Conservation (phyloP, 2,888 invertebrate species). For the Smittia aterrima region DNA sequence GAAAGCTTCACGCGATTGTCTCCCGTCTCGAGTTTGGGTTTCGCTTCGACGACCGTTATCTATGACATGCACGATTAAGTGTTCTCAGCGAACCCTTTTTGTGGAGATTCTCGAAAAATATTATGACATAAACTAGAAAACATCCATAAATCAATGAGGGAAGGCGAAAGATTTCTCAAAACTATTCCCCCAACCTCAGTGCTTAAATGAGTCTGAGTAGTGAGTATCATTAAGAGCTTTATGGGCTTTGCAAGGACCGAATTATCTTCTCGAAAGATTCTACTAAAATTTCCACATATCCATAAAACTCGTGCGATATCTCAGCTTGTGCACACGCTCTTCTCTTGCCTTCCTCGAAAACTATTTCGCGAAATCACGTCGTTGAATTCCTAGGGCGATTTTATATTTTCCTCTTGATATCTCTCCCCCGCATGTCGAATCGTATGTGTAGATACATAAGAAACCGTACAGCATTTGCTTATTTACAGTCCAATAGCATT, state of each 20-base stretch:
- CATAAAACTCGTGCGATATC: neutral
- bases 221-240: slow-evolving; percentile 13
- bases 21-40: neutral
- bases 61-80: neutral
- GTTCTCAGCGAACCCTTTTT: slow-evolving; percentile 14
- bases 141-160: slow-evolving; percentile 19
- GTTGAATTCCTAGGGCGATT: slow-evolving; percentile 35
- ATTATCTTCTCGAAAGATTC: neutral
- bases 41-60: neutral
- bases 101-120: slow-evolving; percentile 18
- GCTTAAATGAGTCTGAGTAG: neutral
- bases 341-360: neutral
- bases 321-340: neutral
- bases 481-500: slow-evolving; percentile 25
- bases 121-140: slow-evolving; percentile 13
- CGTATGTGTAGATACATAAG: slow-evolving; percentile 21
- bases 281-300: neutral
- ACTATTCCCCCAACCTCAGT: too few species aligned
- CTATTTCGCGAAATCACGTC: slow-evolving; percentile 39
- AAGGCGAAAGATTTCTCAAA: neutral
- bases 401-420: slow-evolving; percentile 21
- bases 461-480: slow-evolving; percentile 14
- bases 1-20: neutral
- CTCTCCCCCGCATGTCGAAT: neutral
- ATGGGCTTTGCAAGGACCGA: slow-evolving; percentile 5